Evolutionary conservation across 2,113 vertebrate genomes (phyloP).

Genomic region (Tor tambroides): DNA sequence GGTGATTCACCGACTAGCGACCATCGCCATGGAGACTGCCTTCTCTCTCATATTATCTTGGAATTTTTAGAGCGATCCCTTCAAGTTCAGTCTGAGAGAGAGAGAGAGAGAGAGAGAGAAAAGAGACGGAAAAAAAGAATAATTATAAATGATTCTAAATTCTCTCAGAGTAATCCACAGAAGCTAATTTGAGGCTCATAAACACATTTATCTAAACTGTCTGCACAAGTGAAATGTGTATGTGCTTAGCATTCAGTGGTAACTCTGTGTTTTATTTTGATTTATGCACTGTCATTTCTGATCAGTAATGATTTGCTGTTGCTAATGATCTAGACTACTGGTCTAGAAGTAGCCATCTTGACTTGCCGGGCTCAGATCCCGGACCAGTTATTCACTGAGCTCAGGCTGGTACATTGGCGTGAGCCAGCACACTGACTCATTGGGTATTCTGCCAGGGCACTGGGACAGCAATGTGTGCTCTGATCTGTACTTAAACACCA

Average conservation of each 20-base stretch:
- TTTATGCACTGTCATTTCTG: background rate
- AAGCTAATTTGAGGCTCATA: background rate
- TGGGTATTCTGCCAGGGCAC: constrained; percentile 24
- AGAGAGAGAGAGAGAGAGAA: background rate
- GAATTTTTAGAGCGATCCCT: constrained; percentile 1
- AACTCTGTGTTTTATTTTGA: background rate
- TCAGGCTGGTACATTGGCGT: background rate
- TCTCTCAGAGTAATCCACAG: background rate
- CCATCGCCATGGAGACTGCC: constrained; percentile 48
- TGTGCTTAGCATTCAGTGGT: constrained; percentile 9
- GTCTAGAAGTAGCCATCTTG: background rate
- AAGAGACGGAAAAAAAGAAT: background rate
- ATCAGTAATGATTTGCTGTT: background rate
- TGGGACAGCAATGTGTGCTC: background rate
- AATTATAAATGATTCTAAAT: background rate
- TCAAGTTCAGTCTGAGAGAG: constrained; percentile 21
- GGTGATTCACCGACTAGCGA: constrained; percentile 54
- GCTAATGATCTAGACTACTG: background rate
- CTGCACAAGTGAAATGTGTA: background rate
- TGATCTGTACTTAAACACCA: background rate
- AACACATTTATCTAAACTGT: background rate
- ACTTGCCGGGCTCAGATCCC: too few species aligned
- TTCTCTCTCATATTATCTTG: constrained; percentile 35
- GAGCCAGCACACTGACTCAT: background rate
- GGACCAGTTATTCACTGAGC: background rate